These are phyloP conservation scores for Athripsodes cinereus DNA, from an alignment of 2,888 invertebrate species.

Conservation along the genomic window DNA sequence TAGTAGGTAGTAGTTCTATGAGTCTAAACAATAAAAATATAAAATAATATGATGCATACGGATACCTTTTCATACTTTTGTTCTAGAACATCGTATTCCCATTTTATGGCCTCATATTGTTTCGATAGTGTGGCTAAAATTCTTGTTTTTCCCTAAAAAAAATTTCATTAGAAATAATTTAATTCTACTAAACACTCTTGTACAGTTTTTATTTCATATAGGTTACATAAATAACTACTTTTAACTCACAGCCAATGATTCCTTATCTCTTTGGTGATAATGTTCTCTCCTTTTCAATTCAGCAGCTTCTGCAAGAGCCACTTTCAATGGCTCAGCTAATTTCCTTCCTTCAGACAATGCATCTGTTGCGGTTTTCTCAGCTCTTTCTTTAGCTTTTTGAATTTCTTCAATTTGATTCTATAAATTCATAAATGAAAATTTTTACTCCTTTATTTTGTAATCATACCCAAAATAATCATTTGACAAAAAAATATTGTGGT, in stretches of 20 bases:
- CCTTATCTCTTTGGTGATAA: slow-evolving; percentile 83
- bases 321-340: slow-evolving; percentile 65
- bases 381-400: slow-evolving; percentile 68
- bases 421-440: neutral
- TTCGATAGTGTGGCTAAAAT: slow-evolving; percentile 45
- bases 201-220: too few species aligned
- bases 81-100: slow-evolving; percentile 60
- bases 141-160: slow-evolving; percentile 49
- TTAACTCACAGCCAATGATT: slow-evolving; percentile 57
- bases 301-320: slow-evolving; percentile 62
- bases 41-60: too few species aligned
- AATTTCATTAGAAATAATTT: neutral
- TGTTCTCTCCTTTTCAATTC: slow-evolving; percentile 70
- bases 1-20: too few species aligned
- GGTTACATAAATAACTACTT: too few species aligned
- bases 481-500: too few species aligned
- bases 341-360: slow-evolving; percentile 67
- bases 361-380: slow-evolving; percentile 64
- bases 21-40: too few species aligned
- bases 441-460: neutral
- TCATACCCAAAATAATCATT: too few species aligned
- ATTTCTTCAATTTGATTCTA: slow-evolving; percentile 60
- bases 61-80: slow-evolving; percentile 53
- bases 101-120: slow-evolving; percentile 56
- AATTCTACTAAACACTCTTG: too few species aligned